phyloP scores from a whole-genome alignment of 2,797 vertebrate species.

The Mergus octosetaceus region DNA sequence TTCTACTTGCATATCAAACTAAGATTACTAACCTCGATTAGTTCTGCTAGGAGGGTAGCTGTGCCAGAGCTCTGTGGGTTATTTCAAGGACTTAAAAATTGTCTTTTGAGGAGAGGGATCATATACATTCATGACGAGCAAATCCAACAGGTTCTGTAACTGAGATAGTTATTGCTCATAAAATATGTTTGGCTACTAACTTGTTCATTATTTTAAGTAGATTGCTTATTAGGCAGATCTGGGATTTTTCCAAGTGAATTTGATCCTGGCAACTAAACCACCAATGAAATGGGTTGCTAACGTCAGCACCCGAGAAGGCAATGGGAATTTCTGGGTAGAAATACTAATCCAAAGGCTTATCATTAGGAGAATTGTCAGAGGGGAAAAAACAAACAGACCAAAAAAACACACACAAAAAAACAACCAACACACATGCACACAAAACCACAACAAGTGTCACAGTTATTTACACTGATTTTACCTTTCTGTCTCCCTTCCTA shows the following conservation, averaged over 20 bases:
- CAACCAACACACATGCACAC: no score
- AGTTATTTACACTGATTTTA: not conserved
- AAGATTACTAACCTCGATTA: conserved; percentile 21
- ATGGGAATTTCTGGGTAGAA: not conserved
- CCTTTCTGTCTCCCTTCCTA: not conserved
- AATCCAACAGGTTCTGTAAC: not conserved
- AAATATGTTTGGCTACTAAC: not conserved
- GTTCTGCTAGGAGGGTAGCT: not conserved
- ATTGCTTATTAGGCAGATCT: conserved; percentile 19
- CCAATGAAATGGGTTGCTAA: conserved; percentile 21
- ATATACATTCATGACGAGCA: not conserved
- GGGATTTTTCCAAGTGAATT: conserved; percentile 33
- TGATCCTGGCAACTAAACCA: conserved; percentile 44
- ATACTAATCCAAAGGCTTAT: not conserved
- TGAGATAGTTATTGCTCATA: not conserved
- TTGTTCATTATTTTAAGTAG: conserved; percentile 1
- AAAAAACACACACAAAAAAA: not conserved
- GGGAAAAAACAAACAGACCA: not conserved
- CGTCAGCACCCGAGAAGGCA: not conserved
- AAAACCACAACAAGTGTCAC: not conserved
- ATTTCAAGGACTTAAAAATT: conserved; percentile 29
- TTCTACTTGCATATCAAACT: conserved; percentile 49
- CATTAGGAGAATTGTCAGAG: not conserved
- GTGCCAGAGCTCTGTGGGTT: conserved; percentile 10
- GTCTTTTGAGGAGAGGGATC: not conserved